phyloP scores from a whole-genome alignment of 2,797 vertebrate genomes.

The Rhinogobio ventralis region DNA sequence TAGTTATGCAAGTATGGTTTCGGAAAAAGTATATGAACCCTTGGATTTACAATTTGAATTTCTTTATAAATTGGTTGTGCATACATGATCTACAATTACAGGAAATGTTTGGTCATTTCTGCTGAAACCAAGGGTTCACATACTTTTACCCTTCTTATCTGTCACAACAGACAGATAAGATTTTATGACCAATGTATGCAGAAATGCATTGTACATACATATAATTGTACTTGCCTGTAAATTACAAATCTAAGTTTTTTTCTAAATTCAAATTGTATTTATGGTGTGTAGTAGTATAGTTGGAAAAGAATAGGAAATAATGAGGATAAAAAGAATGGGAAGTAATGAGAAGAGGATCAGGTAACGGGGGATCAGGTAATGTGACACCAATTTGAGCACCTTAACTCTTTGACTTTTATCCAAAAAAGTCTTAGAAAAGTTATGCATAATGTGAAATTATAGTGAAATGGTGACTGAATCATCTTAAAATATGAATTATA shows the following conservation, averaged over 20 bases:
- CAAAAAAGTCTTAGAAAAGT: not conserved
- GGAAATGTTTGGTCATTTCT: not conserved
- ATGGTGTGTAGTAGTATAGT: not conserved
- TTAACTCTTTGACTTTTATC: not conserved
- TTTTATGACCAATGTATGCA: not conserved
- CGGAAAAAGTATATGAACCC: not conserved
- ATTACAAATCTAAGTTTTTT: not conserved
- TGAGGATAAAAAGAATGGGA: not conserved
- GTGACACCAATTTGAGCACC: not conserved
- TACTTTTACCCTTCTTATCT: not conserved
- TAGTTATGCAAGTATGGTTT: not conserved
- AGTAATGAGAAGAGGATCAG: not conserved
- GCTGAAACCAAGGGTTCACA: not conserved
- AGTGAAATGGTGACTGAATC: not conserved
- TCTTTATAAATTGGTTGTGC: not conserved
- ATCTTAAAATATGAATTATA: no score
- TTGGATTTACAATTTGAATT: not conserved
- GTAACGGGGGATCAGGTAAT: not conserved
- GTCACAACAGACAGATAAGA: not conserved
- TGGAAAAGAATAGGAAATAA: not conserved
- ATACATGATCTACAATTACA: slow-evolving; percentile 2
- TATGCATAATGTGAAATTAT: not conserved
- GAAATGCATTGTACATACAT: not conserved
- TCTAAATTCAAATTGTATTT: not conserved
- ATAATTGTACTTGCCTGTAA: not conserved